Conservation (phyloP, 2,797 vertebrate genomes). For the Sparus aurata region DNA sequence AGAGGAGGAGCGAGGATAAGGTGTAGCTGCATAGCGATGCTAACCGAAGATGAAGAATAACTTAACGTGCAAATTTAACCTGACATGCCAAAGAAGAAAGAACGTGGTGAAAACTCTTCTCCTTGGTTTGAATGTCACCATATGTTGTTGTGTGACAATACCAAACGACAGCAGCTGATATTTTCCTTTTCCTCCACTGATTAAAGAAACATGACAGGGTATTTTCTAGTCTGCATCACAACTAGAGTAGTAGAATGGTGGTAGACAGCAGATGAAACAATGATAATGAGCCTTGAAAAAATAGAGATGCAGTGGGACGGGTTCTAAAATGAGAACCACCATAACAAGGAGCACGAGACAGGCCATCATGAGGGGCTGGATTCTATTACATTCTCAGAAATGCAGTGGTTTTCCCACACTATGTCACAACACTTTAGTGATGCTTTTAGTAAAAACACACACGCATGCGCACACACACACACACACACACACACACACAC, state of each 20-base stretch:
- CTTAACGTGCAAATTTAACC: slow-evolving; percentile 51
- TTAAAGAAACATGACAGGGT: background rate
- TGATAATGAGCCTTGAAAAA: slow-evolving; percentile 28
- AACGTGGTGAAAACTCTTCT: slow-evolving; percentile 1
- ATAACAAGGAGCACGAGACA: slow-evolving; percentile 27
- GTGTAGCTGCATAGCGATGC: slow-evolving; percentile 26
- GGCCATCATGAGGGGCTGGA: slow-evolving; percentile 34
- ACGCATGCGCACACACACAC: slow-evolving; percentile 1
- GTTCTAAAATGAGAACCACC: slow-evolving; percentile 51
- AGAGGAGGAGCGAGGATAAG: background rate
- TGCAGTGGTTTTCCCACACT: slow-evolving; percentile 48
- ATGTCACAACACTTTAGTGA: slow-evolving; percentile 58
- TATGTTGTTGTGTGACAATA: background rate
- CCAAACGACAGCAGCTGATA: background rate
- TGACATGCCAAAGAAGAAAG: slow-evolving; percentile 12
- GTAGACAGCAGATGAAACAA: slow-evolving; percentile 20
- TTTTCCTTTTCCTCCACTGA: background rate
- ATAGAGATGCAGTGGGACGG: background rate
- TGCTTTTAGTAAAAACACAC: slow-evolving; percentile 19
- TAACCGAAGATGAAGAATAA: slow-evolving; percentile 60
- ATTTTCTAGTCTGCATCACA: slow-evolving; percentile 1
- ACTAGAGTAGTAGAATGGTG: background rate
- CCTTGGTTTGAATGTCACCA: background rate
- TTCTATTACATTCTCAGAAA: slow-evolving; percentile 51
- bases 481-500: slow-evolving; percentile 2